A percentile compares a stretch with the other conserved stretches of the same genome.
phyloP scores from a whole-genome alignment of 1,140 invertebrate genomes.

The Ceratosolen solmsi region DNA sequence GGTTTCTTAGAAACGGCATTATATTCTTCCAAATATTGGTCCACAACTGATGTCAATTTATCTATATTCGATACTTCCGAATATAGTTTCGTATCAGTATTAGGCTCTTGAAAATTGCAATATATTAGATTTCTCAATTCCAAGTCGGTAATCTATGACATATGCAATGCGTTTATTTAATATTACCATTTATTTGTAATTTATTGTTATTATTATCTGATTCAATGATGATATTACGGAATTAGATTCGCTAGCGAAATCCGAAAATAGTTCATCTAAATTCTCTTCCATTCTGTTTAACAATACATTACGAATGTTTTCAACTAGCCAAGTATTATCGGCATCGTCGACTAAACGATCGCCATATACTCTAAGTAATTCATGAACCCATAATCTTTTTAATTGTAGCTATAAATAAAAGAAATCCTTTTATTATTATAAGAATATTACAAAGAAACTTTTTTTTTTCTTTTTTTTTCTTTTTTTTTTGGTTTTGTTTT shows the following conservation, averaged over 20 bases:
- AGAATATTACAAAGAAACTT: too few species aligned
- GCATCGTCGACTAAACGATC: constrained; percentile 90
- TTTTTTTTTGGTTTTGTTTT: too few species aligned
- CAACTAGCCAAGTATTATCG: constrained; percentile 88
- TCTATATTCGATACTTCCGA: constrained; percentile 90
- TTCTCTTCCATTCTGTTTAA: constrained; percentile 72
- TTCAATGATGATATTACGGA: constrained; percentile 54
- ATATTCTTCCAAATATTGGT: constrained; percentile 91
- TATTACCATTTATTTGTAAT: constrained; percentile 2
- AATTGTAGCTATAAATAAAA: constrained; percentile 72
- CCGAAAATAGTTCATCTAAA: constrained; percentile 70
- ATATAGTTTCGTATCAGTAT: constrained; percentile 90
- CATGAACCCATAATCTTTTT: constrained; percentile 95
- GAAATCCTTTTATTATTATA: too few species aligned
- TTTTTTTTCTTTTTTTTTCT: too few species aligned
- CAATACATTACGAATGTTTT: constrained; percentile 77
- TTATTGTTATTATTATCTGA: not conserved
- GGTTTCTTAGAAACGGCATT: constrained; percentile 98
- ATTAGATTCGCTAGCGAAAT: constrained; percentile 61
- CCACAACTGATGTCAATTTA: constrained; percentile 83
- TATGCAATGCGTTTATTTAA: constrained; percentile 1
- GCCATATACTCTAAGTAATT: constrained; percentile 93
- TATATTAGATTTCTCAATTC: constrained; percentile 92
- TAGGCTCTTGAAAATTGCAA: constrained; percentile 95
- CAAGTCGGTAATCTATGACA: constrained; percentile 79